phyloP scores from a whole-genome alignment of 2,113 vertebrate species.

The Apaloderma vittatum region DNA sequence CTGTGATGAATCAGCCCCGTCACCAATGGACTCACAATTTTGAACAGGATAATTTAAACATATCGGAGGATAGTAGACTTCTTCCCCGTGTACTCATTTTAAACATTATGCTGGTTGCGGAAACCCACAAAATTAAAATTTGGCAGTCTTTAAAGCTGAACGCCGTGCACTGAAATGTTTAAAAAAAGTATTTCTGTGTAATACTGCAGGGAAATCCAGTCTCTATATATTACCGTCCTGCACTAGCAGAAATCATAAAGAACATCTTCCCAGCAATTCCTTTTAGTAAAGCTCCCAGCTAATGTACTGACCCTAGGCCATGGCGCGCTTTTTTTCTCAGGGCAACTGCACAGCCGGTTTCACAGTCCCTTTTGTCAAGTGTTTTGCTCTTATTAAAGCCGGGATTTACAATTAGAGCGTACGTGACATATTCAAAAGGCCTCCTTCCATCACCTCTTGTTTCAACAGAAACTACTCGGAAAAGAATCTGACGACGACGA shows the following conservation, averaged over 20 bases:
- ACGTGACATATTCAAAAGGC: background rate
- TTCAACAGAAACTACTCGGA: background rate
- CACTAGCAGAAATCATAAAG: background rate
- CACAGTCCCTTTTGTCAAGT: background rate
- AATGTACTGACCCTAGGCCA: background rate
- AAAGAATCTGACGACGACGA: background rate
- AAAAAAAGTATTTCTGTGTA: background rate
- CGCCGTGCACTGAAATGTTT: background rate
- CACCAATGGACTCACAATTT: background rate
- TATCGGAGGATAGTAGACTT: background rate
- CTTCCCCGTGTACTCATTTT: rapidly evolving
- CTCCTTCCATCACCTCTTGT: background rate
- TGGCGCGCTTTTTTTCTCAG: background rate
- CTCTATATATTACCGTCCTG: background rate
- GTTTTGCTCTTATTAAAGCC: background rate
- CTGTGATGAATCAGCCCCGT: background rate
- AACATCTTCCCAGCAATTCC: background rate
- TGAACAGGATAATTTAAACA: background rate
- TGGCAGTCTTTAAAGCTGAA: background rate
- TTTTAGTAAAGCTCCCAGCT: constrained; percentile 1
- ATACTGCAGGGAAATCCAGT: background rate
- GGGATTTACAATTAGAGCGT: constrained; percentile 12
- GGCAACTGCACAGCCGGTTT: background rate
- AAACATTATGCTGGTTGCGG: background rate
- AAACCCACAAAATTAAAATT: background rate